Conservation (phyloP, 2,888 invertebrate genomes). For the Saturnia pavonia region DNA sequence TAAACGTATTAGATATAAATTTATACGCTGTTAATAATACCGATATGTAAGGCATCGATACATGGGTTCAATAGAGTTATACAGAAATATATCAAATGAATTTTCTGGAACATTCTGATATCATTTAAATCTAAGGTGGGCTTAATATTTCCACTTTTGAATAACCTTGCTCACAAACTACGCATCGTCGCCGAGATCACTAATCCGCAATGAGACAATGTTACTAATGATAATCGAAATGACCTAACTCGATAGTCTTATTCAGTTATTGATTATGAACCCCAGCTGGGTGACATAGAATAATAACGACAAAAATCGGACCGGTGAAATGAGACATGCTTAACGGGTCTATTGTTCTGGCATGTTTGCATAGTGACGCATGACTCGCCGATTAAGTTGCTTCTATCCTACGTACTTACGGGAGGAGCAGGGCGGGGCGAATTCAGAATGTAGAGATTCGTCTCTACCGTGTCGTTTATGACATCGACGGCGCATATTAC, state of each 20-base stretch:
- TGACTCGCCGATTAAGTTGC: slow-evolving; percentile 71
- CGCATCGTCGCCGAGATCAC: background rate
- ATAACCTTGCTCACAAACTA: background rate
- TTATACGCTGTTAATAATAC: background rate
- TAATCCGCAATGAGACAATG: background rate
- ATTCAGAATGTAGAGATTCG: slow-evolving; percentile 98
- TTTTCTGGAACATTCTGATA: slow-evolving; percentile 32
- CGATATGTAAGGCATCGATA: slow-evolving; percentile 3
- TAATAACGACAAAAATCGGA: slow-evolving; percentile 17
- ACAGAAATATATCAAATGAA: slow-evolving; percentile 38
- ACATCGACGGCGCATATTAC: slow-evolving; percentile 99
- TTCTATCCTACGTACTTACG: slow-evolving; percentile 81
- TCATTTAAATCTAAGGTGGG: slow-evolving; percentile 44
- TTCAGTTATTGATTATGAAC: background rate
- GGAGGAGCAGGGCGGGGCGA: slow-evolving; percentile 91
- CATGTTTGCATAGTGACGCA: slow-evolving; percentile 72
- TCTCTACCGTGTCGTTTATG: slow-evolving; percentile 99
- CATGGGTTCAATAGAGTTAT: slow-evolving; percentile 48
- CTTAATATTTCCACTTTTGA: slow-evolving; percentile 35
- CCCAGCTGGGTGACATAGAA: background rate
- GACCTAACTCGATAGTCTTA: background rate
- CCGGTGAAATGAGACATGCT: slow-evolving; percentile 15
- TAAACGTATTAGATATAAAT: slow-evolving; percentile 44
- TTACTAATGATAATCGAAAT: background rate
- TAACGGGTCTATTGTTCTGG: slow-evolving; percentile 75